phyloP scores from a whole-genome alignment of 1,140 invertebrate genomes.

The Caenorhabditis tropicalis region DNA sequence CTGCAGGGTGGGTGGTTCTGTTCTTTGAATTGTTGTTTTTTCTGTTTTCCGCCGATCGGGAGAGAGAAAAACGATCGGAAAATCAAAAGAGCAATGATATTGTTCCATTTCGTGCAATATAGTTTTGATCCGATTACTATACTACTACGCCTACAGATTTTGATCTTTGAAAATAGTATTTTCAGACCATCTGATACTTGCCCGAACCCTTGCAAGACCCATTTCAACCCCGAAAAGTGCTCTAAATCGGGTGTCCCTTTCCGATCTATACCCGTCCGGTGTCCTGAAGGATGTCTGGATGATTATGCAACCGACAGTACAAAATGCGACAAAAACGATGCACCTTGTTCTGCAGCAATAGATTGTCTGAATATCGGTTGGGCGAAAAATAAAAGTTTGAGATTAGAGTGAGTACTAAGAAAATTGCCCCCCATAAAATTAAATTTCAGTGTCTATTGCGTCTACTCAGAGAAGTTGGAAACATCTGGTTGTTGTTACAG shows the following conservation, averaged over 20 bases:
- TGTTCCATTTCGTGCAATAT: neutral
- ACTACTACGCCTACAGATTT: neutral
- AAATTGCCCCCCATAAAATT: neutral
- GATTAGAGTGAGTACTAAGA: neutral
- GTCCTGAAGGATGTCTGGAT: neutral
- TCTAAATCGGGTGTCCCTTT: neutral
- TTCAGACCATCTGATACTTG: neutral
- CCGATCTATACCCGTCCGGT: neutral
- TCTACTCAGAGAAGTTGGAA: neutral
- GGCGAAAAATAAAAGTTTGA: neutral
- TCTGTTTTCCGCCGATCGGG: too few relatives aligned
- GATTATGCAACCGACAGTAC: neutral
- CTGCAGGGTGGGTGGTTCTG: neutral
- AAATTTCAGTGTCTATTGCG: neutral
- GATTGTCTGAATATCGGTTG: neutral
- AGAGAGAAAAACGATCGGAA: too few relatives aligned
- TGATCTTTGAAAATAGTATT: neutral
- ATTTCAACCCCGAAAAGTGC: neutral
- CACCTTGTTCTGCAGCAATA: too few relatives aligned
- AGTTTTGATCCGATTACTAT: neutral
- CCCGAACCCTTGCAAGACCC: neutral
- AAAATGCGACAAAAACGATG: neutral
- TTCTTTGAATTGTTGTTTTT: constrained; percentile 8
- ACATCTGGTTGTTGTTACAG: neutral
- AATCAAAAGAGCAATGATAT: neutral